Base-by-base conservation (phyloP, 2,113 vertebrate species). In the Donacobius atricapilla region DNA sequence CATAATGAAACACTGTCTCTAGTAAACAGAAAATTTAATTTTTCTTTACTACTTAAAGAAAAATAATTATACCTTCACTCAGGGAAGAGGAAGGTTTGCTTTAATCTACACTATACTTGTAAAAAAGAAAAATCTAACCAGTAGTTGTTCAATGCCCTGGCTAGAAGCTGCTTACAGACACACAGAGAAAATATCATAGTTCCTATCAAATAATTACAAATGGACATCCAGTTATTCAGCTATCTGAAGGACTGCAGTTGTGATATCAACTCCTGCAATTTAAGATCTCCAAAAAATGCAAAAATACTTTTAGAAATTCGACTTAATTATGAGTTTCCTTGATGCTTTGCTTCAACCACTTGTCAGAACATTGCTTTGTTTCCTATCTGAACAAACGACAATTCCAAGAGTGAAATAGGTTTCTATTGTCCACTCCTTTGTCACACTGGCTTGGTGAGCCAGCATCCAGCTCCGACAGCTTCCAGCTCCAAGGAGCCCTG, bases 121-220 rank as follows among this genome's bases (percentile, higher is more conserved):
- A 28, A 69, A 87, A 53, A 45, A 33, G 45, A 91, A 76, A 89
- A 50, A 45, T 44, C 15, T 65, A 80, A 76, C 53, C 30, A 79
- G 20, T 19, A 57, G 25, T 33, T 83, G 39, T 66, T 89, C 66
- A 93, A 93, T 90, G 58, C 30, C 73, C 63, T 88, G 31, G 9
- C 50, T 68, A 71, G 53, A 90, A 72, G 40, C n/a, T 64, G 69
- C 73, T 93, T 78, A 75, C 5, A 84, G 64, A 47, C 18, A 94
- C 31, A 90, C 7, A 48, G 4, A 79, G 58, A 66, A 65, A 61
- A 19, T 14, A 50, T 1, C 19, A 81, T 0, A 0, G 18, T 40
- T 76, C 45, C 75, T 69, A 61, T 11, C 31, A 64, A 72, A 25
- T 35, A 48, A 68, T 63, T 54, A 50, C n/a, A 91, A 94, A 78